Evolutionary conservation across 1,140 invertebrate species (phyloP).

Genomic region (Archivesica marissinica): DNA sequence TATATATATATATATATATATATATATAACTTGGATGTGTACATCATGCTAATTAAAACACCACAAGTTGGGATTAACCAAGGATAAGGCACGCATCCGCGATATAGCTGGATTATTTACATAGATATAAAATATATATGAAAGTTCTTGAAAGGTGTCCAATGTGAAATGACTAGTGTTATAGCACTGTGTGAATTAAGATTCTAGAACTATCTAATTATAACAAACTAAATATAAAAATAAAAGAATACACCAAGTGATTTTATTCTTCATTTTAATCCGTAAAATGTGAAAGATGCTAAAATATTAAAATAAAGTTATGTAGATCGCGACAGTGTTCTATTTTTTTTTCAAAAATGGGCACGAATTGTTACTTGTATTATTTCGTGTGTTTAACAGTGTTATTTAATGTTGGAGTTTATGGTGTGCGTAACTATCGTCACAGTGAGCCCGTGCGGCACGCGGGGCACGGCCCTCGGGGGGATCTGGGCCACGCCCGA

Average conservation of each 20-base stretch:
- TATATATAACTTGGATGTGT: background rate
- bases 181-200: too few relatives aligned
- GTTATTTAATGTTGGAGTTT: constrained; percentile 1
- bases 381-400: background rate
- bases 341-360: too few relatives aligned
- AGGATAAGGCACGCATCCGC: background rate
- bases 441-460: constrained; percentile 22
- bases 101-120: too few relatives aligned
- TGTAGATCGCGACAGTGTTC: too few relatives aligned
- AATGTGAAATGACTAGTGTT: too few relatives aligned
- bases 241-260: background rate
- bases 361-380: background rate
- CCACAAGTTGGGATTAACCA: background rate
- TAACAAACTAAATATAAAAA: background rate
- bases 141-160: too few relatives aligned
- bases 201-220: too few relatives aligned
- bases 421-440: constrained; percentile 6
- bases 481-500: background rate
- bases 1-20: background rate
- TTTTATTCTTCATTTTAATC: background rate
- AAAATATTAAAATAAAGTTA: background rate
- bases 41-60: background rate
- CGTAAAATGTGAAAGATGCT: background rate
- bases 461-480: background rate
- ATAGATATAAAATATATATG: too few relatives aligned